Evolutionary conservation across 37 sponge, comb jelly and placozoan species (phyloP).

Genomic region (Spongia lamella): DNA sequence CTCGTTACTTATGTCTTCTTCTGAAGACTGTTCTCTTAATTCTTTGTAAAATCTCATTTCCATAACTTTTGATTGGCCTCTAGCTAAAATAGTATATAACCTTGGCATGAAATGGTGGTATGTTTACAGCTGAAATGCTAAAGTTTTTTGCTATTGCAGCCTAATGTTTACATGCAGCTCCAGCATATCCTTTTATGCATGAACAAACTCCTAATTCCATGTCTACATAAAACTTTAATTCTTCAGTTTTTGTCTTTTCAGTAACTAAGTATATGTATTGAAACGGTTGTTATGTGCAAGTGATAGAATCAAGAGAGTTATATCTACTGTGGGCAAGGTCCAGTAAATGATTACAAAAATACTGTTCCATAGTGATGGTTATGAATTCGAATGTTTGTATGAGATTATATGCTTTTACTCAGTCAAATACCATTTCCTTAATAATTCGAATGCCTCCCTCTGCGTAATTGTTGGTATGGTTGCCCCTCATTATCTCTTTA

Average conservation of each 20-base stretch:
- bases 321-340: slow-evolving; percentile 2
- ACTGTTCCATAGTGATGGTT: slow-evolving; percentile 15
- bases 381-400: slow-evolving; percentile 7
- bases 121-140: not conserved
- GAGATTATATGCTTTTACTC: slow-evolving; percentile 24
- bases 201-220: slow-evolving; percentile 2
- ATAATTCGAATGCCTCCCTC: slow-evolving; percentile 11
- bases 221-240: not conserved
- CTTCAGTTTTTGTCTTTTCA: no score
- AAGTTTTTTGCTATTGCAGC: slow-evolving; percentile 4
- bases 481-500: not conserved
- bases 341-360: not conserved
- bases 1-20: no score
- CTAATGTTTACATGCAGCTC: slow-evolving; percentile 8
- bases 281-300: no score
- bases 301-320: no score
- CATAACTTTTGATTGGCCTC: no score
- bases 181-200: slow-evolving; percentile 5
- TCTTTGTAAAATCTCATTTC: no score
- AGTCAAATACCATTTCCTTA: slow-evolving; percentile 14
- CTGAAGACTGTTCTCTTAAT: no score
- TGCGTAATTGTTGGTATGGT: slow-evolving; percentile 29
- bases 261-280: no score
- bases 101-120: no score
- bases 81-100: no score